Base-by-base conservation (phyloP, 2,888 invertebrate genomes). In the Lypha dubia region DNA sequence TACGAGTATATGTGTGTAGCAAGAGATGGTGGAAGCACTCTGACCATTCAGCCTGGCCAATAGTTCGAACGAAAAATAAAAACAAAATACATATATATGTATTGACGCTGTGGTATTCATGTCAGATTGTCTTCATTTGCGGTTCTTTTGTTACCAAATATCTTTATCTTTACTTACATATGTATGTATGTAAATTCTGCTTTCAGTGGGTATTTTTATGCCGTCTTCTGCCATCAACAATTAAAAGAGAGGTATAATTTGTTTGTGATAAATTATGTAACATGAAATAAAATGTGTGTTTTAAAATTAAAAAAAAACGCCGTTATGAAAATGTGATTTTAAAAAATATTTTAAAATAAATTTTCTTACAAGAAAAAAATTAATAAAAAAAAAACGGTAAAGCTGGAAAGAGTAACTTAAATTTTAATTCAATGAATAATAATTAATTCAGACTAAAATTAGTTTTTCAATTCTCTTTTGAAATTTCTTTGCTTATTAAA, bases 41-140 rank as follows among this genome's bases (percentile, higher is more conserved):
- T 44, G 11, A 8, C 8, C 28, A 38, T 53, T 38, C 9, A 32
- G 65, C 0, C 63, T 44, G 53, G 44, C 20, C 53, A 74, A 13
- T 3, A 49, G 41, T n/a, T 38, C 17, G 11, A 24, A 49, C 13
- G 32, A 49, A 73, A 62, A 35, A 46, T 32, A 32, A 62, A 65
- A 63, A 62, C 24, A 51, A 24, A 41, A 51, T 22, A n/a, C n/a
- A n/a, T n/a, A n/a, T n/a, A n/a, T n/a, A n/a, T n/a, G n/a, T n/a
- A 49, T n/a, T 38, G 17, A 22, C 56, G 60, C 13, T 65, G 44
- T 71, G 76, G 68, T 77, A 80, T 80, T 84, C 75, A 80, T 80
- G 83, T 80, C 75, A 75, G 56, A 81, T 84, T 81, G 58, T 81
- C 15, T 68, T 67, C 81, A 56, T 70, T 73, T 74, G 84, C 81